Evolutionary conservation across 2,888 invertebrate genomes (phyloP), one percentile per base, ranked within the genome.

Genomic region (Aleiodes alternator): DNA sequence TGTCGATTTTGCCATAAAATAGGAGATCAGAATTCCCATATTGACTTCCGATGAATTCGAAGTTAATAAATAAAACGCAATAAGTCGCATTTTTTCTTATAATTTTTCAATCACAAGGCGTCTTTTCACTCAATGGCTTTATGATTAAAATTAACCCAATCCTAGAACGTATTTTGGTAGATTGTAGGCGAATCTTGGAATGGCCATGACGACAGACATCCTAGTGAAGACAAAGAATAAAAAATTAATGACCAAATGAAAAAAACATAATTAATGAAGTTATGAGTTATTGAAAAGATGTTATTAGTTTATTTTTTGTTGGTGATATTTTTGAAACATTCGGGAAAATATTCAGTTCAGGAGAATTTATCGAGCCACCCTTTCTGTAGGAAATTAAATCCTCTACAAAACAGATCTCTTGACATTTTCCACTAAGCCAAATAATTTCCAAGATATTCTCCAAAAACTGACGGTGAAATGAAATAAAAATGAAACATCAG

Each of bases 111-210:
- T 55, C 43, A 64, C 43, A 64, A 64, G 38, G 23, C 69, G 64
- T 69, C 43, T 53, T 51, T 73, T 50, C 16, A 56, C n/a, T 43
- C 55, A 31, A 55, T 66, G 56, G 53, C 68, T 59, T 66, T 56
- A 48, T 43, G 12, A 31, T 53, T 16, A 8, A 56, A 16, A 50
- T 92, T 93, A 96, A 87, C 96, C 95, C 84, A 96, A 92, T 78
- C 96, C 95, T 91, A 96, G 92, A 82, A 96, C 95, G 89, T 95
- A 96, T 91, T 96, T 96, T 86, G 96, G 96, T 91, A 96, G 92
- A 90, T 94, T 94, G 90, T 94, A 94, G 76, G 95, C 95, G 87
- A 94, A 93, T 90, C 95, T 93, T 83, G 96, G 96, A 88, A 96
- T 94, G 84, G 96, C 95, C 93, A 96, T 95, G 85, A 96, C 92